These are phyloP conservation scores for Oncorhynchus nerka DNA, from an alignment of 2,113 vertebrate genomes.

Conservation along the genomic window DNA sequence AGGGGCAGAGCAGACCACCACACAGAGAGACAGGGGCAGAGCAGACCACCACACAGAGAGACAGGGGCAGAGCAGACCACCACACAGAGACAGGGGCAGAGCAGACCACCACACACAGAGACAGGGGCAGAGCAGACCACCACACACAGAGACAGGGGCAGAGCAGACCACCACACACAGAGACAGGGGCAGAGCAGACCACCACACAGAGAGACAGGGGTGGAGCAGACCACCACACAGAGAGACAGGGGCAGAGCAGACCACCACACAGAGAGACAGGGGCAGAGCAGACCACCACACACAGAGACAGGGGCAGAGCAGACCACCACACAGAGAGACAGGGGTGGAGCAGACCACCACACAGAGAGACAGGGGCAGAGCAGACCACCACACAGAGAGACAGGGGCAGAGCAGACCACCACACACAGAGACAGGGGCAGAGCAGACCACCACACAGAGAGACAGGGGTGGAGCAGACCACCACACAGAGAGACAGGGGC, in stretches of 20 bases:
- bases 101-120: slow-evolving; percentile 54
- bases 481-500: slow-evolving; percentile 64
- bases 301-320: slow-evolving; percentile 52
- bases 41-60: slow-evolving; percentile 57
- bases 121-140: slow-evolving; percentile 26
- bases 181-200: slow-evolving; percentile 40
- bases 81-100: slow-evolving; percentile 57
- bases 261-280: slow-evolving; percentile 66
- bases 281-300: too few species aligned
- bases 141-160: slow-evolving; percentile 61
- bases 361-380: slow-evolving; percentile 57
- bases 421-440: slow-evolving; percentile 59
- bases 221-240: slow-evolving; percentile 16
- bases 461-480: slow-evolving; percentile 33
- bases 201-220: slow-evolving; percentile 66
- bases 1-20: slow-evolving; percentile 11
- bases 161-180: slow-evolving; percentile 36
- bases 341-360: background rate
- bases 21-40: slow-evolving; percentile 59
- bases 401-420: slow-evolving; percentile 21
- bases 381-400: slow-evolving; percentile 59
- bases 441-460: slow-evolving; percentile 53
- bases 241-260: slow-evolving; percentile 50
- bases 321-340: slow-evolving; percentile 65
- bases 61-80: slow-evolving; percentile 26